Conservation (phyloP, 1,140 invertebrate genomes). For the Manduca sexta region DNA sequence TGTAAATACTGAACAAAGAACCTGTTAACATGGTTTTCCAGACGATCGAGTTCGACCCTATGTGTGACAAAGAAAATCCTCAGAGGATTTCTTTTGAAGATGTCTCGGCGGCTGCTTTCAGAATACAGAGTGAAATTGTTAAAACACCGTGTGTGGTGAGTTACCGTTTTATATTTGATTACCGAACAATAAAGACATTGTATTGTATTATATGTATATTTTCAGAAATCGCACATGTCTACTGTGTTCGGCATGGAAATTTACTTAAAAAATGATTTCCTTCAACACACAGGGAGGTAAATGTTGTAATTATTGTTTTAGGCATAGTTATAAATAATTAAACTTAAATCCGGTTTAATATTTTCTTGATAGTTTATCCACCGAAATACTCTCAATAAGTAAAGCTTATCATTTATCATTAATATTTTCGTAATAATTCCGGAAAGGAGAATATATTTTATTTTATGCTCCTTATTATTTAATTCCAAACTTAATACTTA, state of each 20-base stretch:
- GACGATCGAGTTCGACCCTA: slow-evolving; percentile 76
- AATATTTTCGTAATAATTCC: too few relatives aligned
- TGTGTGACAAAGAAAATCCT: slow-evolving; percentile 86
- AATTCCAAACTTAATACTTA: too few relatives aligned
- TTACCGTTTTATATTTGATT: slow-evolving; percentile 18
- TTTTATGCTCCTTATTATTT: too few relatives aligned
- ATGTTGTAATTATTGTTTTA: background rate
- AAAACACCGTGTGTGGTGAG: slow-evolving; percentile 90
- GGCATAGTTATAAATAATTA: background rate
- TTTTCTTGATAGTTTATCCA: background rate
- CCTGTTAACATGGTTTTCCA: slow-evolving; percentile 54
- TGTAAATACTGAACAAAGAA: background rate
- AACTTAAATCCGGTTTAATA: background rate
- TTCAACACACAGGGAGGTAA: slow-evolving; percentile 93
- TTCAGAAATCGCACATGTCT: slow-evolving; percentile 86
- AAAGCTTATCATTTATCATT: too few relatives aligned
- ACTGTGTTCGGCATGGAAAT: slow-evolving; percentile 86
- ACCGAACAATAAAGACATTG: slow-evolving; percentile 6
- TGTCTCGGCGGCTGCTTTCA: slow-evolving; percentile 91
- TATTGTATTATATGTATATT: background rate
- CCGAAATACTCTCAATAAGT: too few relatives aligned
- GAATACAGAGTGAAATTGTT: slow-evolving; percentile 87
- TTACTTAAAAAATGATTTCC: slow-evolving; percentile 94
- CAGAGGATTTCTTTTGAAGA: slow-evolving; percentile 87
- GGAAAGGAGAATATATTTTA: too few relatives aligned